phyloP scores from a whole-genome alignment of 2,888 invertebrate genomes.

The Cetonia aurata region DNA sequence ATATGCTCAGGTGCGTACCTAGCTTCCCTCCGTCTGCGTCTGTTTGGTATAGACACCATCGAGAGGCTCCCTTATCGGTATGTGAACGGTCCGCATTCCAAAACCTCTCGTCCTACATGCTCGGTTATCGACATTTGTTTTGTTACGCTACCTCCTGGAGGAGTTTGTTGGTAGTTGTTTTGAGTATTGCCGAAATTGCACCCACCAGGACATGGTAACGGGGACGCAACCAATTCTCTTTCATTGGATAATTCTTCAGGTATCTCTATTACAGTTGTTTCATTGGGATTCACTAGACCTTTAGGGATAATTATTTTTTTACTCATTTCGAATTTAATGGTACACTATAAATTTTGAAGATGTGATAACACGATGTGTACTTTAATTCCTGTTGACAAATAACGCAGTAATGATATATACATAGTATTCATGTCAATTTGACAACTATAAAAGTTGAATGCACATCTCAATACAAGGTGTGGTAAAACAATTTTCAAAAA shows the following conservation, averaged over 20 bases:
- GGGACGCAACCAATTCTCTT: conserved; percentile 53
- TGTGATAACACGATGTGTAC: not conserved
- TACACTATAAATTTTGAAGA: conserved; percentile 3
- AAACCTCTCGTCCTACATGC: no score
- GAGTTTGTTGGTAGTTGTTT: not conserved
- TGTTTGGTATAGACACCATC: no score
- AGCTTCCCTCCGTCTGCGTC: no score
- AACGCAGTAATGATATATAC: no score
- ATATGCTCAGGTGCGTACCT: no score
- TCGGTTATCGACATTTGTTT: no score
- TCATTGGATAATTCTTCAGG: conserved; percentile 51
- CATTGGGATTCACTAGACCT: conserved; percentile 54
- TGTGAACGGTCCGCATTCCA: no score
- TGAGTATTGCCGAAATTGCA: not conserved
- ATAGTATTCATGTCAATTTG: conserved; percentile 13
- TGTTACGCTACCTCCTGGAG: not conserved
- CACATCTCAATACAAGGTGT: no score
- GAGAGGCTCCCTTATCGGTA: no score
- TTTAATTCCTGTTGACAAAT: conserved; percentile 9
- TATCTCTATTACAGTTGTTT: conserved; percentile 57
- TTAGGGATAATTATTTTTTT: conserved; percentile 54
- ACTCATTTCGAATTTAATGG: conserved; percentile 36
- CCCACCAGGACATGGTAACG: not conserved
- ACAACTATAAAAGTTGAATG: no score
- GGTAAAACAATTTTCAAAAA: no score